Percentiles rank a stretch among this genome's conserved stretches.
These are phyloP conservation scores for Fragum whitleyi DNA, from an alignment of 2,888 invertebrate genomes.

Conservation along the genomic window DNA sequence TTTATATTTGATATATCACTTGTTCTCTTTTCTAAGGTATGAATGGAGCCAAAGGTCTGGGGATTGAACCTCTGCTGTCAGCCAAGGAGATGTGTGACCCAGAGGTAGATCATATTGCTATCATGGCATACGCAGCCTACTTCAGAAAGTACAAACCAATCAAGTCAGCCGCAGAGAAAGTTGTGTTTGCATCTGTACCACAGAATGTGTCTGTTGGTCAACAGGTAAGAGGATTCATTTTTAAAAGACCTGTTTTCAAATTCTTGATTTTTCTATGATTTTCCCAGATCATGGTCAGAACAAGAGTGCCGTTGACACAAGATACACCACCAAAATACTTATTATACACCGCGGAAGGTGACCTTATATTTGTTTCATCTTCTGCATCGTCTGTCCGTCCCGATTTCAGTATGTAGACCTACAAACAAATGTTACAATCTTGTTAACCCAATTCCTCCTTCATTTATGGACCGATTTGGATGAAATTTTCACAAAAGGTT, in stretches of 20 bases:
- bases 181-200: conserved; percentile 71
- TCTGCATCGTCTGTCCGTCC: no score
- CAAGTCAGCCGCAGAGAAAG: conserved; percentile 69
- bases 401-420: no score
- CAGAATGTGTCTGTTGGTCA: conserved; percentile 73
- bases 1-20: no score
- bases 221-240: conserved; percentile 62
- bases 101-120: conserved; percentile 97
- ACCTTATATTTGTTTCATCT: no score
- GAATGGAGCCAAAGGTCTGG: conserved; percentile 88
- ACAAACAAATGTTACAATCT: no score
- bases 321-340: no score
- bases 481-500: no score
- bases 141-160: conserved; percentile 89
- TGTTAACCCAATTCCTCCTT: no score
- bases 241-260: neutral
- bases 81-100: conserved; percentile 97
- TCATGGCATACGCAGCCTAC: conserved; percentile 98
- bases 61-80: conserved; percentile 95
- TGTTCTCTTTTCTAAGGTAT: conserved; percentile 87
- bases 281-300: no score
- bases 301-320: no score
- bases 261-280: neutral
- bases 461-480: no score
- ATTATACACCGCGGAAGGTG: no score